These are phyloP conservation scores for Petrocephalus schoutedeni DNA, from an alignment of 2,797 vertebrate genomes.

Conservation along the genomic window DNA sequence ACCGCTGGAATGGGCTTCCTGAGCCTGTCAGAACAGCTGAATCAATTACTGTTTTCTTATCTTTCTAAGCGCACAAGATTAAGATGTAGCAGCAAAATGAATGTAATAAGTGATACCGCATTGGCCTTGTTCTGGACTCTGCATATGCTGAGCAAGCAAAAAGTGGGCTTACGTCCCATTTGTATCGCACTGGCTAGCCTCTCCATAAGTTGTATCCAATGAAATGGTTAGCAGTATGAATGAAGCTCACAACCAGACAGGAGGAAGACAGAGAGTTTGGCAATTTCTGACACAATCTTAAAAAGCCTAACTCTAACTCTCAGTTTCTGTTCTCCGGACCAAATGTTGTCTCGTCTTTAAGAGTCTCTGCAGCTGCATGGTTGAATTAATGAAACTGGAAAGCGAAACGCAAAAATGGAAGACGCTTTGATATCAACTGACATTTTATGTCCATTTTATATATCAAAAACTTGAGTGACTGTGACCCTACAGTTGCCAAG, in stretches of 20 bases:
- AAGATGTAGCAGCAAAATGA: background rate
- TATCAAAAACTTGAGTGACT: background rate
- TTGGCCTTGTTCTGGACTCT: background rate
- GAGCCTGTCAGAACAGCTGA: background rate
- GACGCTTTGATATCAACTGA: background rate
- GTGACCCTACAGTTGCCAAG: background rate
- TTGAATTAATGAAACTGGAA: background rate
- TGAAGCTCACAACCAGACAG: background rate
- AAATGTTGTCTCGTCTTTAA: background rate
- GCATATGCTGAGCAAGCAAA: slow-evolving; percentile 10
- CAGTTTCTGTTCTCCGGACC: background rate
- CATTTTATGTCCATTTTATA: background rate
- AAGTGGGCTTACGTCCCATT: background rate
- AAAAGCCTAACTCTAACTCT: background rate
- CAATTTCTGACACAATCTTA: background rate
- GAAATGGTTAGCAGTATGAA: background rate
- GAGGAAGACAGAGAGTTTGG: background rate
- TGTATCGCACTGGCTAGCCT: background rate
- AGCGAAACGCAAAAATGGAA: background rate
- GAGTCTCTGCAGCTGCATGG: background rate
- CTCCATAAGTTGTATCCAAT: background rate
- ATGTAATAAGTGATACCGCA: background rate
- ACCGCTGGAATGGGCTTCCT: background rate
- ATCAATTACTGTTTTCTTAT: background rate
- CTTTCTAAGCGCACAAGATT: background rate